These are phyloP conservation scores for Ichneumon xanthorius DNA, from an alignment of 2,888 invertebrate genomes.

Conservation along the genomic window DNA sequence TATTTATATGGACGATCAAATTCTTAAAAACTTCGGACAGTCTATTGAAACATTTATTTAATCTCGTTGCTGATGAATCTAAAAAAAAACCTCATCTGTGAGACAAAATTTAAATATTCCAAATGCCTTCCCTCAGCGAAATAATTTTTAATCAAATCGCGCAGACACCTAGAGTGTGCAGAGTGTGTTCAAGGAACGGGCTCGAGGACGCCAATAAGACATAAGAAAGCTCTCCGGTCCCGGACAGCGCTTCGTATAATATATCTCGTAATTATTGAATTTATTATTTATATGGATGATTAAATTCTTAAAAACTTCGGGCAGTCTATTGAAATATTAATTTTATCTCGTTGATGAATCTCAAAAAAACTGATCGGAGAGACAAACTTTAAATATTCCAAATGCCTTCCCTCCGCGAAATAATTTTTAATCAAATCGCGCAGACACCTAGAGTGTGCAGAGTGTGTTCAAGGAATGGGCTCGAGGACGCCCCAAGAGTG, in stretches of 20 bases:
- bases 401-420: background rate
- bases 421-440: background rate
- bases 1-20: too few species aligned
- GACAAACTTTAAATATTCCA: too few species aligned
- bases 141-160: background rate
- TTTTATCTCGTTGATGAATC: too few species aligned
- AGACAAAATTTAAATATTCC: background rate
- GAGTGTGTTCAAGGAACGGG: background rate
- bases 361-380: too few species aligned
- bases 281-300: too few species aligned
- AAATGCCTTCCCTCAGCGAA: background rate
- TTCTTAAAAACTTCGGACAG: too few species aligned
- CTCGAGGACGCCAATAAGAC: background rate
- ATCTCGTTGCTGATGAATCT: too few species aligned
- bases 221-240: background rate
- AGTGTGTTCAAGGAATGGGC: background rate
- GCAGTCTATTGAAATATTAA: too few species aligned
- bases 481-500: slow-evolving; percentile 7
- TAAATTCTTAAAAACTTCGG: too few species aligned
- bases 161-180: background rate
- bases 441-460: background rate
- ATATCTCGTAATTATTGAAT: background rate
- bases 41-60: too few species aligned
- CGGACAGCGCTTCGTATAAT: background rate
- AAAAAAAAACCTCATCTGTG: too few species aligned